A percentile compares a stretch with the other conserved stretches of the same genome.
phyloP scores from a whole-genome alignment of 2,797 vertebrate species.

The Australoheros facetus region DNA sequence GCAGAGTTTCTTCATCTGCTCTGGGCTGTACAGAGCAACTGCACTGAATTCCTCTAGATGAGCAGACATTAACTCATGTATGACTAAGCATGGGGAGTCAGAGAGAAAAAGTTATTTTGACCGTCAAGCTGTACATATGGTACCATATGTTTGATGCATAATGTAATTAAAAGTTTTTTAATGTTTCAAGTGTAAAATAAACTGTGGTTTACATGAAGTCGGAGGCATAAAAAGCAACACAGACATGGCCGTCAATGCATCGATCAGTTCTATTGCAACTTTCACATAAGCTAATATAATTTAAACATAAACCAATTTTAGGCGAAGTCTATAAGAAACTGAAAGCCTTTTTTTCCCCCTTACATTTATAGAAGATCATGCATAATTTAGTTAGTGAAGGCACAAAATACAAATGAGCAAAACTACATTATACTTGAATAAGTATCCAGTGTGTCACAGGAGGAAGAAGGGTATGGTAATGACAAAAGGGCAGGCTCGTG shows the following conservation, averaged over 20 bases:
- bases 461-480: not conserved
- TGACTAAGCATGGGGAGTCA: not conserved
- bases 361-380: not conserved
- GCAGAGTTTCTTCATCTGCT: not conserved
- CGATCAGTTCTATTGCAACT: not conserved
- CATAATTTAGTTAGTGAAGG: not conserved
- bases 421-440: not conserved
- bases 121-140: too few species aligned
- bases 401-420: not conserved
- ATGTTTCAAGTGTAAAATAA: not conserved
- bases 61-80: not conserved
- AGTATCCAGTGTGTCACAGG: not conserved
- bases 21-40: slow-evolving; percentile 2
- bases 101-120: too few species aligned
- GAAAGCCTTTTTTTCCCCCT: not conserved
- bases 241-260: not conserved
- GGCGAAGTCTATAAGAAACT: not conserved
- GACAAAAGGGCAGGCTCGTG: slow-evolving; percentile 18
- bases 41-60: slow-evolving; percentile 32
- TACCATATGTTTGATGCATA: not conserved
- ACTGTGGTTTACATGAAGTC: not conserved
- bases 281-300: not conserved
- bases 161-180: not conserved
- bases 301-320: not conserved
- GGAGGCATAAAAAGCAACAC: too few species aligned